These are phyloP conservation scores for Chaetorhynchus papuensis DNA, from an alignment of 2,113 vertebrate genomes.

Conservation along the genomic window DNA sequence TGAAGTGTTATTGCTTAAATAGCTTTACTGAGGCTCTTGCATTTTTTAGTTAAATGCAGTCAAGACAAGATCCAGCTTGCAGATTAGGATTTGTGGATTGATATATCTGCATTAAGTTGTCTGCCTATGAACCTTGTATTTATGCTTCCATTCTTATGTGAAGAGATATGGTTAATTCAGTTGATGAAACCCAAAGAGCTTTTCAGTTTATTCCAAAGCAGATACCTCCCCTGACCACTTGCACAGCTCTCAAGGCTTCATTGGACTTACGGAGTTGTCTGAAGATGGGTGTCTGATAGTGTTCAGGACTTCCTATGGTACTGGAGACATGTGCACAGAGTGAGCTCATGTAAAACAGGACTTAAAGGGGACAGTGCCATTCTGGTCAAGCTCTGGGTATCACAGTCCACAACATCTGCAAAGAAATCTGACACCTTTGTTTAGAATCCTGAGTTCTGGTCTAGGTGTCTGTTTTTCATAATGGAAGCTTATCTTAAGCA, in stretches of 20 bases:
- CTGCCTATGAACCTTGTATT: background rate
- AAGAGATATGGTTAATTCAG: background rate
- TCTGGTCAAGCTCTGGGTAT: background rate
- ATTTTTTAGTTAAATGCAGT: background rate
- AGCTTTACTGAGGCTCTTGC: background rate
- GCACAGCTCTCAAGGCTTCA: background rate
- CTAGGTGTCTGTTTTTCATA: background rate
- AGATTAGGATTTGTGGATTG: background rate
- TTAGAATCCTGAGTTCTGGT: background rate
- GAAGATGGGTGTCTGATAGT: background rate
- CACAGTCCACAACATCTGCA: background rate
- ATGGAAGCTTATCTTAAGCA: background rate
- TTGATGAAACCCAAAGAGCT: background rate
- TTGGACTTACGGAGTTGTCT: background rate
- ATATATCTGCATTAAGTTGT: background rate
- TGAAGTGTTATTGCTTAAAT: background rate
- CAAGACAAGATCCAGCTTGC: background rate
- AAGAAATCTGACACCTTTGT: background rate
- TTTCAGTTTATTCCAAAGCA: background rate
- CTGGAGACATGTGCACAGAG: background rate
- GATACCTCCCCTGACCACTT: background rate
- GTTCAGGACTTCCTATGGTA: accelerated
- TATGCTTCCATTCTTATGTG: background rate
- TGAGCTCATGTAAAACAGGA: background rate
- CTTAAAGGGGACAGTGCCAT: background rate